Conservation (phyloP, 2,888 invertebrate species). For the Hemithea aestivaria region DNA sequence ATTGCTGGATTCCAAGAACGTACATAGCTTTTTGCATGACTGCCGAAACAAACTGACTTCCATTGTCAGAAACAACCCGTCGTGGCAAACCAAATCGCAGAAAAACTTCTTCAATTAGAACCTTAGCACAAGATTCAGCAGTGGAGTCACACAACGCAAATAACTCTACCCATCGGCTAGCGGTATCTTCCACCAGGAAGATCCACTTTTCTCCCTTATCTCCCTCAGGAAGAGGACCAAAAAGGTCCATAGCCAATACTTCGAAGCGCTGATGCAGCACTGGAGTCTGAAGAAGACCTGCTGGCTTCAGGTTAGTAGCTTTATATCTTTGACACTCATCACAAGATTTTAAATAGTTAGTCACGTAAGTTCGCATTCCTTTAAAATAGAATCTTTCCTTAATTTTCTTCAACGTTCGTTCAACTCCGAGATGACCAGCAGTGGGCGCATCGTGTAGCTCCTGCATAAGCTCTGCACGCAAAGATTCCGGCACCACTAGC, state of each 20-base stretch:
- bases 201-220: conserved; percentile 21
- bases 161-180: conserved; percentile 25
- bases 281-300: conserved; percentile 18
- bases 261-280: conserved; percentile 3
- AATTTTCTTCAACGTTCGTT: conserved; percentile 11
- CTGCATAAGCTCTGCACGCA: conserved; percentile 1
- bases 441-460: conserved; percentile 7
- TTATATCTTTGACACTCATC: conserved; percentile 34
- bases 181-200: conserved; percentile 24
- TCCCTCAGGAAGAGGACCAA: conserved; percentile 25
- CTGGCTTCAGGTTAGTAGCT: conserved; percentile 33
- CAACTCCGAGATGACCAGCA: conserved; percentile 12
- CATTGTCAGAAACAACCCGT: conserved; percentile 27
- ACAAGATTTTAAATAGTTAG: conserved; percentile 13
- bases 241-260: conserved; percentile 27
- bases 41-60: conserved; percentile 28
- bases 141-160: conserved; percentile 21
- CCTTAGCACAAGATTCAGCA: conserved; percentile 14
- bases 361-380: conserved; percentile 10
- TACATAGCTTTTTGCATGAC: conserved; percentile 27
- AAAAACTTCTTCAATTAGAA: too few species aligned
- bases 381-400: conserved; percentile 3
- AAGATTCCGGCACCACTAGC: neutral
- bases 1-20: conserved; percentile 22
- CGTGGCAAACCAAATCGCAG: conserved; percentile 15